Percentiles rank a stretch among this genome's conserved stretches.
phyloP scores from a whole-genome alignment of 1,140 invertebrate species.

The Manduca sexta region DNA sequence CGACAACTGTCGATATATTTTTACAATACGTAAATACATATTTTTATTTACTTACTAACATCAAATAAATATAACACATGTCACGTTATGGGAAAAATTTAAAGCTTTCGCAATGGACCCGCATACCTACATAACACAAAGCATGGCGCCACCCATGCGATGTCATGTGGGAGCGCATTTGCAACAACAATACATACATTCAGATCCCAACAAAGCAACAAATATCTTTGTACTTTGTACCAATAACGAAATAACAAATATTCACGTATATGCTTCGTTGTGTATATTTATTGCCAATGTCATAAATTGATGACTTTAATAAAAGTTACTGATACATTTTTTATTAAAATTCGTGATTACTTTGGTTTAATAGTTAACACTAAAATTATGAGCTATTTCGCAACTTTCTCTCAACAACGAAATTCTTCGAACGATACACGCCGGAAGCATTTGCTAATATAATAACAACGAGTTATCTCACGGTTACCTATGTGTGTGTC shows the following conservation, averaged over 20 bases:
- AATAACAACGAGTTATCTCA: conserved; percentile 8
- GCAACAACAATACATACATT: conserved; percentile 44
- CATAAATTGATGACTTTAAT: no score
- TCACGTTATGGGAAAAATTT: conserved; percentile 20
- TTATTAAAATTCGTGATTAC: no score
- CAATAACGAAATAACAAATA: no score
- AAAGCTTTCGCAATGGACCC: conserved; percentile 25
- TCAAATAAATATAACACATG: background rate
- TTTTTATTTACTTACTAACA: no score
- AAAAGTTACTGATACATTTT: no score
- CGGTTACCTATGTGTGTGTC: no score
- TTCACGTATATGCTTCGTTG: no score
- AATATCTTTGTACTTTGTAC: conserved; percentile 18
- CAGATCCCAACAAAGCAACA: conserved; percentile 26
- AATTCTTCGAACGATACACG: conserved; percentile 7
- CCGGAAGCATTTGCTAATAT: background rate
- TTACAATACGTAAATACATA: no score
- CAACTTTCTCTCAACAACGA: conserved; percentile 20
- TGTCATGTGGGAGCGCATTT: conserved; percentile 44
- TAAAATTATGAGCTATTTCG: conserved; percentile 4
- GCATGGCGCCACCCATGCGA: conserved; percentile 21
- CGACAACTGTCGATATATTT: no score
- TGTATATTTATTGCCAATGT: no score
- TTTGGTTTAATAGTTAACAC: no score
- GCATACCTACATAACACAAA: conserved; percentile 20